Conservation (phyloP, 2,113 vertebrate genomes). For the Microcebus tavaratra region DNA sequence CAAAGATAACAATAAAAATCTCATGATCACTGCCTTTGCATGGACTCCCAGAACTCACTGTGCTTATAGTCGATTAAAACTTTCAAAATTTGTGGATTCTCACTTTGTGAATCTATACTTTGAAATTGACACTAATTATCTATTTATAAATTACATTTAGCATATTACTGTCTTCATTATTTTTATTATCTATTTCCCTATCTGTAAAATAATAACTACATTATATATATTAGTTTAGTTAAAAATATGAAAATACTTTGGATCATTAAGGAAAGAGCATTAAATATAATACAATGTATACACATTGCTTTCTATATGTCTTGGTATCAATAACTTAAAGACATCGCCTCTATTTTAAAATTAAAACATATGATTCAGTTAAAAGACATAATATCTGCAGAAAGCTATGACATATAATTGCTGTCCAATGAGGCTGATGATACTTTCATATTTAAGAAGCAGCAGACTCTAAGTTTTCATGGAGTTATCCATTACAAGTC, state of each 20-base stretch:
- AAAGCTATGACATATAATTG: not conserved
- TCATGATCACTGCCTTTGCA: not conserved
- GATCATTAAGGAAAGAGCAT: not conserved
- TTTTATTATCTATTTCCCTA: not conserved
- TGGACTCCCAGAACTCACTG: not conserved
- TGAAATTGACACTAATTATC: not conserved
- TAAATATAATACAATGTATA: not conserved
- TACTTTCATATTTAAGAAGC: not conserved
- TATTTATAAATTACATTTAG: not conserved
- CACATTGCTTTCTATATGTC: not conserved
- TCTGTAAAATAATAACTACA: not conserved
- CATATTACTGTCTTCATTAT: not conserved
- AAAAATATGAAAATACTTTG: not conserved
- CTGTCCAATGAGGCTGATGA: not conserved
- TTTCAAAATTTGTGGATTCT: not conserved
- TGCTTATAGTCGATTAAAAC: not conserved
- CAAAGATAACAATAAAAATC: not conserved
- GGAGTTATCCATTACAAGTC: not conserved
- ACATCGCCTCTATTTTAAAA: not conserved
- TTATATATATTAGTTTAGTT: not conserved
- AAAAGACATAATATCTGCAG: not conserved
- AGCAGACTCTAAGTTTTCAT: not conserved
- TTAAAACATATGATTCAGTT: not conserved
- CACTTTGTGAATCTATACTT: not conserved
- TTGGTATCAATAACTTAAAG: not conserved